Evolutionary conservation across 1,140 invertebrate genomes (phyloP).

Genomic region (Drosophila subpulchrella): DNA sequence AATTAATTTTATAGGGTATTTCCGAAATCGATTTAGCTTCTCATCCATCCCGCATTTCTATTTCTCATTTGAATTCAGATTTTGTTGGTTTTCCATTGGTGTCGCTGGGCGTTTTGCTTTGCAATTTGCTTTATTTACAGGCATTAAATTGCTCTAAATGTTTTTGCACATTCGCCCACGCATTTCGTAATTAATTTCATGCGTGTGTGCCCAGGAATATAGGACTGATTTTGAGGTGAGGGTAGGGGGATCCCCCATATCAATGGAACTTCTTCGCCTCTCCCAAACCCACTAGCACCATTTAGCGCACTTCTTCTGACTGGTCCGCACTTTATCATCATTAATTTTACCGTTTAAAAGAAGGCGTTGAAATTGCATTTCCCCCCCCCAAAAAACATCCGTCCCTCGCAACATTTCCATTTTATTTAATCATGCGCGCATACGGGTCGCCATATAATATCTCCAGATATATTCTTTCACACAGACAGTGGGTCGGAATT

Average conservation of each 20-base stretch:
- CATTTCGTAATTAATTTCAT: constrained; percentile 52
- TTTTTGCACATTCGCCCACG: constrained; percentile 21
- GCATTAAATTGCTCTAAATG: constrained; percentile 46
- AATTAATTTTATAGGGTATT: background rate
- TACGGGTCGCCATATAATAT: constrained; percentile 55
- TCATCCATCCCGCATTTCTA: constrained; percentile 2
- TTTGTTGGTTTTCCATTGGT: constrained; percentile 11
- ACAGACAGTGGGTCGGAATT: background rate
- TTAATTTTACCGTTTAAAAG: constrained; percentile 63
- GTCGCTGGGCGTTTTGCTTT: constrained; percentile 24
- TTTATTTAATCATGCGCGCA: constrained; percentile 55
- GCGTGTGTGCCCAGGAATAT: constrained; percentile 40
- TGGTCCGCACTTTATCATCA: constrained; percentile 37
- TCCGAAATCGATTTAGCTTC: background rate
- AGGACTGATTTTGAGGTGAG: background rate
- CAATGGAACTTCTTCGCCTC: background rate
- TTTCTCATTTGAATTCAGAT: constrained; percentile 33
- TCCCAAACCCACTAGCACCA: background rate
- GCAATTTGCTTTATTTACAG: constrained; percentile 38
- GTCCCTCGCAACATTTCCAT: constrained; percentile 5
- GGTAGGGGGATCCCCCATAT: background rate
- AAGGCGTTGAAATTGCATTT: constrained; percentile 62
- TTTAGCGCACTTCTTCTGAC: constrained; percentile 3
- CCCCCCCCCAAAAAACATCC: background rate
- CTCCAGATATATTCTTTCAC: constrained; percentile 15